Percentiles rank a stretch among this genome's conserved stretches.
phyloP scores from a whole-genome alignment of 2,797 vertebrate species.

The Poeciliopsis gracilis region DNA sequence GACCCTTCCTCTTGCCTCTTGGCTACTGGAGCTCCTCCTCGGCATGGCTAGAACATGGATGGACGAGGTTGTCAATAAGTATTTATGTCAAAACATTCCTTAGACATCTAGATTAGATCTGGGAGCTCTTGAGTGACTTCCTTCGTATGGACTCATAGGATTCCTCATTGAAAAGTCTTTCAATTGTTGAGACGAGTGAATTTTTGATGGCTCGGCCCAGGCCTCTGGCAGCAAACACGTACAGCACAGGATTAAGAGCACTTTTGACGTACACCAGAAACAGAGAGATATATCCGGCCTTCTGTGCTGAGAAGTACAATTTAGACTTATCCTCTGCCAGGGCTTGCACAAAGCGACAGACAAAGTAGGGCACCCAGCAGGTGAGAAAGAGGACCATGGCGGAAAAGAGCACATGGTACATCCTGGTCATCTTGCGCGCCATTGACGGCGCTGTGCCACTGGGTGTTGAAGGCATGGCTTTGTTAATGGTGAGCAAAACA shows the following conservation, averaged over 20 bases:
- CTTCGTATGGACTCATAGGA: constrained; percentile 71
- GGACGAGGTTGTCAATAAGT: no score
- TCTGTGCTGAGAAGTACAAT: fast-evolving
- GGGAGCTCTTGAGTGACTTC: constrained; percentile 78
- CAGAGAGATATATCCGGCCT: constrained; percentile 68
- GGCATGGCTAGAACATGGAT: background rate
- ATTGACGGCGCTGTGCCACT: constrained; percentile 31
- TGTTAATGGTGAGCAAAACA: constrained; percentile 66
- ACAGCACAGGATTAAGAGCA: constrained; percentile 81
- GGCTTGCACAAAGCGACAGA: constrained; percentile 74
- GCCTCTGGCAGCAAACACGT: constrained; percentile 82
- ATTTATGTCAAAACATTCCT: background rate
- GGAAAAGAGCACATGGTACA: constrained; percentile 81
- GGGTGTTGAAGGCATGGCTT: constrained; percentile 32
- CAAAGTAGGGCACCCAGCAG: constrained; percentile 85
- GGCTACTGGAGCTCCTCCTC: background rate
- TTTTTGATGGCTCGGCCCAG: constrained; percentile 71
- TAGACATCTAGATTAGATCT: constrained; percentile 46
- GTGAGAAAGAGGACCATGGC: constrained; percentile 85
- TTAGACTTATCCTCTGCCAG: fast-evolving
- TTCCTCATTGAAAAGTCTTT: constrained; percentile 81
- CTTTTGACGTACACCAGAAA: constrained; percentile 83
- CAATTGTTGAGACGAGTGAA: constrained; percentile 79
- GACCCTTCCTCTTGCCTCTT: background rate
- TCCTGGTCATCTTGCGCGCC: constrained; percentile 65